Evolutionary conservation across 1,140 invertebrate genomes (phyloP), one percentile per base, ranked within the genome.

Genomic region (Drosophila ficusphila): DNA sequence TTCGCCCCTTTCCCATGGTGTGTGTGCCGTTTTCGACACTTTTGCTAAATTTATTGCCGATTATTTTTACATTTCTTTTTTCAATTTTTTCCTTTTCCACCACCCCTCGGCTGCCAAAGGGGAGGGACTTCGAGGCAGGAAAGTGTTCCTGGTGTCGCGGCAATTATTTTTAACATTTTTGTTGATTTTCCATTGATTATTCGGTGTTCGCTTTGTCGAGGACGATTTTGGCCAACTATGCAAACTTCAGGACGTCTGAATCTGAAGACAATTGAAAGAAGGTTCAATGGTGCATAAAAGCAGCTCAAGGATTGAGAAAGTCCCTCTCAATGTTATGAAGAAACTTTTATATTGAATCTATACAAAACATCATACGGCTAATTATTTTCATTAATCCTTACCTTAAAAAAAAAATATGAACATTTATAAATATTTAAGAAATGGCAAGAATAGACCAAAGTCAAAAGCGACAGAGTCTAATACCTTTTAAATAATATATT

Each of bases 31-130:
- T 86, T 82, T 88, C 82, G 82, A 86, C 82, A 88, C 82, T 86
- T 82, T 88, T 86, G 73, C 76, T 75, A 88, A 86, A 86, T 88
- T 86, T 86, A 86, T 86, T 82, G 82, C 82, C 82, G 82, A 88
- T 88, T 86, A 88, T 88, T 86, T 86, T 86, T 88, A 88, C 82
- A 78, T 86, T 88, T 86, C 78, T 60, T 81, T 83, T 88, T 88
- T 60, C 36, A 51, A 61, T 57, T 72, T 72, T 60, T 69, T 25
- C 23, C 44, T 42, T 51, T 51, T 33, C 16, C 70, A 33, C 61
- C 52, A 52, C 21, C 39, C 41, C 23, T 51, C 11, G 9, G 21
- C 7, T 21, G n/a, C n/a, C n/a, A n/a, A n/a, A 29, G 14, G 4
- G 2, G 7, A 21, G 25, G 39, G 1, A 4, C 11, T 41, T 16